Conservation (phyloP, 2,888 invertebrate species). For the Cremastinae sp. region DNA sequence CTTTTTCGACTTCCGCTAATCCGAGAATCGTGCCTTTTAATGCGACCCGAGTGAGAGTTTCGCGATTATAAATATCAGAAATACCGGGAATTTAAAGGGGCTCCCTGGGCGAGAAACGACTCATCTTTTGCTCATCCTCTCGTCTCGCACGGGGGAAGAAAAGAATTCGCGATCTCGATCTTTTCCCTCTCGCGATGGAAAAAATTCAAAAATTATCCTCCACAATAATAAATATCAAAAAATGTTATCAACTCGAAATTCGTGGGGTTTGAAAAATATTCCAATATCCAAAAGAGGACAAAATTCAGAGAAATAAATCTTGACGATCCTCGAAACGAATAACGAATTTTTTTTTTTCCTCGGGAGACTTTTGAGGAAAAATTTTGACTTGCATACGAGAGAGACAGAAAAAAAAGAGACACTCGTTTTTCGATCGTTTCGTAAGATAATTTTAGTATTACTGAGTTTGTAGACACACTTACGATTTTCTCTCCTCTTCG, state of each 20-base stretch:
- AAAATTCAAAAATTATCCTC: too few species aligned
- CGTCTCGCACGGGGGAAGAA: background rate
- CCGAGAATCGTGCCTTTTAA: constrained; percentile 80
- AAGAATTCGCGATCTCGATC: background rate
- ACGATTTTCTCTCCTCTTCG: constrained; percentile 1
- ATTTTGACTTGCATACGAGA: constrained; percentile 27
- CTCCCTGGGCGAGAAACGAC: constrained; percentile 63
- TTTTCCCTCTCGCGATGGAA: too few species aligned
- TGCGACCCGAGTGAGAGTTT: constrained; percentile 74
- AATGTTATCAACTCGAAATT: constrained; percentile 35
- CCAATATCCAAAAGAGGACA: too few species aligned
- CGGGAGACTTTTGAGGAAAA: constrained; percentile 32
- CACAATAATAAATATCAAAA: constrained; percentile 10
- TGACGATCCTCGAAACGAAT: too few species aligned
- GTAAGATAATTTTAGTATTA: constrained; percentile 74
- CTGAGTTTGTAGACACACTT: constrained; percentile 43
- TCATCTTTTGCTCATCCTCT: constrained; percentile 59
- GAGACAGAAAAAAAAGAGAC: constrained; percentile 10
- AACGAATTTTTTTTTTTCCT: constrained; percentile 15
- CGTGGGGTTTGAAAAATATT: background rate
- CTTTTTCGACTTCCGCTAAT: constrained; percentile 79
- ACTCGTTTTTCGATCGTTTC: constrained; percentile 67
- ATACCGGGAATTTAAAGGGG: constrained; percentile 75
- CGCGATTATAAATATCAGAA: constrained; percentile 80
- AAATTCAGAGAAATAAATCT: too few species aligned